phyloP scores from a whole-genome alignment of 37 sponge, comb jelly and placozoan species.

The Eunapius fragilis region DNA sequence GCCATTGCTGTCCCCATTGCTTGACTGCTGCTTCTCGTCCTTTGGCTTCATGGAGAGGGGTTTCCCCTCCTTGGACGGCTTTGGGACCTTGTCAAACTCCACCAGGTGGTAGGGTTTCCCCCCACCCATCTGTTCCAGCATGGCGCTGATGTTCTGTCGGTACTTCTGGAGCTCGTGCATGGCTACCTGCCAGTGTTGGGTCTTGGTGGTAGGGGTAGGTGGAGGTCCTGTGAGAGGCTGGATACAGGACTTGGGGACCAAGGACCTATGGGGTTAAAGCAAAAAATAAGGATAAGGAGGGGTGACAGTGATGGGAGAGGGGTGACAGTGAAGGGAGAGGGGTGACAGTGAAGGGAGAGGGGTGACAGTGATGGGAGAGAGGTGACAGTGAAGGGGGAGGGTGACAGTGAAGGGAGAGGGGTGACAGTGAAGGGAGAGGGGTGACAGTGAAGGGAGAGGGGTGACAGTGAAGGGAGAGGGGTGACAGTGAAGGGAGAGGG shows the following conservation, averaged over 20 bases:
- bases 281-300: neutral
- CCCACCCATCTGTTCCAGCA: constrained; percentile 37
- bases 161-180: constrained; percentile 78
- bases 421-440: too few species aligned
- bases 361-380: neutral
- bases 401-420: too few species aligned
- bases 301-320: neutral
- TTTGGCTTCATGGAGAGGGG: neutral
- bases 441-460: too few species aligned
- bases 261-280: constrained; percentile 28
- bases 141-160: constrained; percentile 68
- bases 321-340: neutral
- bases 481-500: too few species aligned
- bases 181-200: constrained; percentile 72
- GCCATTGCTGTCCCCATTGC: neutral
- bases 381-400: neutral
- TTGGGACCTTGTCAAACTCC: neutral
- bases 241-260: constrained; percentile 59
- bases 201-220: constrained; percentile 75
- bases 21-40: neutral
- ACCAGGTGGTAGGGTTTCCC: neutral
- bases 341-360: neutral
- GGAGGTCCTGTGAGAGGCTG: constrained; percentile 60
- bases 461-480: too few species aligned
- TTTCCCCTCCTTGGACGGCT: constrained; percentile 8